Percentiles rank a stretch among this genome's conserved stretches.
phyloP scores from a whole-genome alignment of 2,797 vertebrate species.

The Cyclura pinguis region DNA sequence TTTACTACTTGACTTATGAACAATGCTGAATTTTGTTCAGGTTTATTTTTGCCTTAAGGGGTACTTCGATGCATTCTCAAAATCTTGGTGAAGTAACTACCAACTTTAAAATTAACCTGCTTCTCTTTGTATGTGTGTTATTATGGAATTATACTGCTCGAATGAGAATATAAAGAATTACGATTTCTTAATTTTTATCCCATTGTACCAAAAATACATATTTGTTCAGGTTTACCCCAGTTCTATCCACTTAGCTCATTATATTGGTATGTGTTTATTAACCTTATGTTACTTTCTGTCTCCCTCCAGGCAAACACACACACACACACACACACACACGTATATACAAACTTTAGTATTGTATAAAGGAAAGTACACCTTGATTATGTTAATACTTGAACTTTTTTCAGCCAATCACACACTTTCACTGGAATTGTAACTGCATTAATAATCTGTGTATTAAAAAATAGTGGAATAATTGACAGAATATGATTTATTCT shows the following conservation, averaged over 20 bases:
- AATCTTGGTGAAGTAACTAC: slow-evolving; percentile 59
- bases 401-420: slow-evolving; percentile 63
- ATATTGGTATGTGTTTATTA: neutral
- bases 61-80: slow-evolving; percentile 58
- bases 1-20: slow-evolving; percentile 52
- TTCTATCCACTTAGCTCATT: neutral
- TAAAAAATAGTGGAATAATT: neutral
- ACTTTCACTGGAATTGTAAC: slow-evolving; percentile 70
- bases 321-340: no score
- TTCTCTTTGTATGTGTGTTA: slow-evolving; percentile 64
- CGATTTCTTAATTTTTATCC: slow-evolving; percentile 73
- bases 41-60: slow-evolving; percentile 48
- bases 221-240: slow-evolving; percentile 69
- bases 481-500: neutral
- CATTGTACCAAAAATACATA: slow-evolving; percentile 74
- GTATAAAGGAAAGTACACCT: slow-evolving; percentile 70
- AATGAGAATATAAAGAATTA: slow-evolving; percentile 70
- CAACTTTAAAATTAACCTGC: slow-evolving; percentile 50
- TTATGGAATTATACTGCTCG: slow-evolving; percentile 71
- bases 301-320: no score
- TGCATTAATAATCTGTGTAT: neutral
- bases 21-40: slow-evolving; percentile 36
- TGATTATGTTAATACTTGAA: slow-evolving; percentile 66
- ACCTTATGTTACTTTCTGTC: neutral
- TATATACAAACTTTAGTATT: neutral